Evolutionary conservation across 2,113 vertebrate genomes (phyloP).

Genomic region (Bos indicus): DNA sequence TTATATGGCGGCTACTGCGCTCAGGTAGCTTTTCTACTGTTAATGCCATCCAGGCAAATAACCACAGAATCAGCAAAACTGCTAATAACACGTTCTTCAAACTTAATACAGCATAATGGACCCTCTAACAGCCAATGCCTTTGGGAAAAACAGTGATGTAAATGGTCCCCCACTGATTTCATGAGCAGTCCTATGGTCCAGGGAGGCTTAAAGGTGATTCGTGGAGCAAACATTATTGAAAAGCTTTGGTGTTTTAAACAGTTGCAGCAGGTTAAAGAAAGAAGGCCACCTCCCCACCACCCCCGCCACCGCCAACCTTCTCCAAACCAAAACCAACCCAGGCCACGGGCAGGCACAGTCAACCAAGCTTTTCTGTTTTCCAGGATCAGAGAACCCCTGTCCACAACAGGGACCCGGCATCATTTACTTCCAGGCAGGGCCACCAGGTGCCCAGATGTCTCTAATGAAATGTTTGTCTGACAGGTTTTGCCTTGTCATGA

Average conservation of each 20-base stretch:
- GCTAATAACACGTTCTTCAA: not conserved
- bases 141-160: not conserved
- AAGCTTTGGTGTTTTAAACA: not conserved
- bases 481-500: not conserved
- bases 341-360: not conserved
- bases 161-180: not conserved
- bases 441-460: not conserved
- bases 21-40: not conserved
- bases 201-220: not conserved
- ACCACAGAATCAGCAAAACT: not conserved
- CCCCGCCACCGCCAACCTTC: accelerated
- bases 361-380: not conserved
- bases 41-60: not conserved
- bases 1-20: not conserved
- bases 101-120: not conserved
- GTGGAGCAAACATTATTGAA: not conserved
- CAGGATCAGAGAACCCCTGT: not conserved
- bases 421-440: not conserved
- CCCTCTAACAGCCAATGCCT: not conserved
- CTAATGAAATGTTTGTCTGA: not conserved
- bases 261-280: not conserved
- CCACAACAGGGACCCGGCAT: accelerated
- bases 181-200: not conserved
- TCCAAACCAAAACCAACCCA: not conserved
- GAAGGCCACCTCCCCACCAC: accelerated